Conservation (phyloP, 2,888 invertebrate genomes). For the Mongoloraphidia duomilia region DNA sequence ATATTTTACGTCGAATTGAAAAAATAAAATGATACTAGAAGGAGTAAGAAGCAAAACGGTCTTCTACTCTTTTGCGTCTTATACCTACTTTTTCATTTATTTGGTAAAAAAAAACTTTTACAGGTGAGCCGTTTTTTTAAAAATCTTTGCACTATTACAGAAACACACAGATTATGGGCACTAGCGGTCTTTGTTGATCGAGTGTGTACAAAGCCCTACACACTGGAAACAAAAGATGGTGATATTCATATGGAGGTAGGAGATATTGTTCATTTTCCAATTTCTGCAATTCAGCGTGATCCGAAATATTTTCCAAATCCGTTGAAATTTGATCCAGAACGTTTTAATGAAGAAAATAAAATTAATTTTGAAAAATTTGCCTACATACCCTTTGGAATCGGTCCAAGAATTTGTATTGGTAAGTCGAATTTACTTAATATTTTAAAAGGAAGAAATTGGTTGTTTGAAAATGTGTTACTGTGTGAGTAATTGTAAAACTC, state of each 20-base stretch:
- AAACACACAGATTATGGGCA: slow-evolving; percentile 34
- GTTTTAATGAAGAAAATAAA: slow-evolving; percentile 39
- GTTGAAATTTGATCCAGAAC: slow-evolving; percentile 35
- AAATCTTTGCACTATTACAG: slow-evolving; percentile 18
- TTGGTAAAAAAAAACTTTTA: too few relatives aligned
- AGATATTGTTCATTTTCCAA: slow-evolving; percentile 31
- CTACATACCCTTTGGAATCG: slow-evolving; percentile 37
- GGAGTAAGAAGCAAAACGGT: too few relatives aligned
- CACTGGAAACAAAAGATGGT: slow-evolving; percentile 26
- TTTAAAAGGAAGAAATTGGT: too few relatives aligned
- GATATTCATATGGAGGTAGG: slow-evolving; percentile 29
- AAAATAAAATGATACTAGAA: too few relatives aligned
- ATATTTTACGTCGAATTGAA: too few relatives aligned
- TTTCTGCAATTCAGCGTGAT: slow-evolving; percentile 38
- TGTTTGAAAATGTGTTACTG: too few relatives aligned
- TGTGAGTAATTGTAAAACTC: too few relatives aligned
- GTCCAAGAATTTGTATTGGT: slow-evolving; percentile 30
- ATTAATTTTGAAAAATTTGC: slow-evolving; percentile 33
- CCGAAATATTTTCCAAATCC: slow-evolving; percentile 40
- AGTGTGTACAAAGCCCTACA: slow-evolving; percentile 35
- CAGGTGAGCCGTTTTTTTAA: too few relatives aligned
- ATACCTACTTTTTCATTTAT: too few relatives aligned
- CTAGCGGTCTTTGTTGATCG: slow-evolving; percentile 31
- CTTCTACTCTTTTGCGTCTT: too few relatives aligned
- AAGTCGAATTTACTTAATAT: too few relatives aligned